Conservation (phyloP, 2,797 vertebrate species). For the Pseudochirops corinnae region DNA sequence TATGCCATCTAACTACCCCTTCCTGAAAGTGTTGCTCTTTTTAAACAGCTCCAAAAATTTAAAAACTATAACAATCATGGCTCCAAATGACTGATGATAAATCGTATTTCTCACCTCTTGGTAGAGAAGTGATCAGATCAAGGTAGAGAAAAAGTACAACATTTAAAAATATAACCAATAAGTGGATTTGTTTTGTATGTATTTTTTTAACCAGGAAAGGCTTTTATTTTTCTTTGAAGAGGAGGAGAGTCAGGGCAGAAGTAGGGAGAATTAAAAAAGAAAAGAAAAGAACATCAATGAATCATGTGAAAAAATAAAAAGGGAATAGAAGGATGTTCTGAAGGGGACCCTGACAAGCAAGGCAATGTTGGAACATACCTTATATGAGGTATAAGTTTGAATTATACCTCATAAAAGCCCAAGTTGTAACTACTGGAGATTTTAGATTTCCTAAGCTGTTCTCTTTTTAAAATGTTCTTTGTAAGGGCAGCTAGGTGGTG, state of each 20-base stretch:
- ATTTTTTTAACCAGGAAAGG: background rate
- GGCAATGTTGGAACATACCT: background rate
- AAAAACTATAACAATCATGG: background rate
- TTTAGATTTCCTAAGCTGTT: background rate
- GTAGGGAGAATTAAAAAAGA: background rate
- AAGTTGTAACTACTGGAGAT: background rate
- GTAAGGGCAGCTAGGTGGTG: background rate
- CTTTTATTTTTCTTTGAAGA: background rate
- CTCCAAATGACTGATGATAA: background rate
- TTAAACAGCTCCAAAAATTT: background rate
- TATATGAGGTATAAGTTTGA: background rate
- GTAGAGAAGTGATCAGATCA: background rate
- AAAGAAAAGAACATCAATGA: background rate
- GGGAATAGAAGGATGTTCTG: background rate
- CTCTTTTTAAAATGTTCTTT: background rate
- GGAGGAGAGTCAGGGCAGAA: background rate
- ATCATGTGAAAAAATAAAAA: background rate
- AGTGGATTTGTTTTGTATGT: background rate
- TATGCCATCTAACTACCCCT: background rate
- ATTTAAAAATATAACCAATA: background rate
- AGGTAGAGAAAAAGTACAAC: background rate
- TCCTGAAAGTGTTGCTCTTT: background rate
- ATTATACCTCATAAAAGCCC: background rate
- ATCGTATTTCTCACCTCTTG: background rate
- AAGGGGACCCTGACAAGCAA: background rate